Base-by-base conservation (phyloP, 1,140 invertebrate species). In the Arctopsyche grandis region DNA sequence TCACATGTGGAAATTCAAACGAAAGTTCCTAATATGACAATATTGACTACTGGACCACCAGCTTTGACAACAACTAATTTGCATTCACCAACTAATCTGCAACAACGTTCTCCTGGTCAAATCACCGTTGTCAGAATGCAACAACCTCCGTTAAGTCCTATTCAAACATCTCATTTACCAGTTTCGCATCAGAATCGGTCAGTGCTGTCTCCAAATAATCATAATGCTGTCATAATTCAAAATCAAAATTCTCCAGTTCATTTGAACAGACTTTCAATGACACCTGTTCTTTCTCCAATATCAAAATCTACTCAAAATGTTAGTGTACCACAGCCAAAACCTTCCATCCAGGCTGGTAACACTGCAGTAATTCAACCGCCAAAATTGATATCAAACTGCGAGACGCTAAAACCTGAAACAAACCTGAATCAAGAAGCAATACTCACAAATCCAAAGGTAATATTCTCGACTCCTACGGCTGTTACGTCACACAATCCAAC, bases 301-400 rank as follows among this genome's bases (percentile, higher is more conserved):
- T 86, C 90, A 3, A 91, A 91, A 85, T 87, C 90, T 77, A 77
- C 85, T 1, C 88, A 86, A 46, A 90, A 88, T 78, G 83, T 90
- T 3, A 83, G 84, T 69, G 81, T 90, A 29, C 88, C 87, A 77
- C 89, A 90, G 84, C 80, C 78, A 60, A 84, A 84, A 58, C 75
- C 69, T 24, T 77, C 84, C 0, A 85, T 78, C 79, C 81, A 76
- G 66, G 78, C 83, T 79, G 78, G 85, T 43, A 78, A 84, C 0
- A 79, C 85, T 46, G 75, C 84, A 0, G 71, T 86, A 12, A 82
- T 87, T 1, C 84, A 86, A 76, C 85, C 86, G 60, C 84, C 84
- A 16, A 87, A 87, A 82, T 82, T 85, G 43, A 38, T 38, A 4
- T 70, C 84, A 21, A 81, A 73, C 22, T 29, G 58, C 58, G 87